A percentile compares a stretch with the other conserved stretches of the same genome.
Evolutionary conservation across 2,113 vertebrate genomes (phyloP).

Genomic region (Onychorhynchus coronatus): DNA sequence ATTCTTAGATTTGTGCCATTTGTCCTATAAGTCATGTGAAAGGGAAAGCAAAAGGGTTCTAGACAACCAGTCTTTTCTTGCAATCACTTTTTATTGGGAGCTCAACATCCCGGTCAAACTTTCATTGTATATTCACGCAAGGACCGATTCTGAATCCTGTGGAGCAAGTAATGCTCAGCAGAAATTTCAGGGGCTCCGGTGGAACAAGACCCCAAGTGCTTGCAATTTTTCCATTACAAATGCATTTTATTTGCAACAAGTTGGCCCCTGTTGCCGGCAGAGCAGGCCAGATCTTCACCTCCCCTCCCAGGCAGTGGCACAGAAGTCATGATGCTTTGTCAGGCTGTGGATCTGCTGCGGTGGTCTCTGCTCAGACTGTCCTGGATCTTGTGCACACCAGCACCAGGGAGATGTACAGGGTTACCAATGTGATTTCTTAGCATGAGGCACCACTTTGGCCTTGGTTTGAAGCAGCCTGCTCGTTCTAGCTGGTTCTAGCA

Average conservation of each 20-base stretch:
- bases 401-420: not conserved
- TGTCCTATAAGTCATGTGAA: not conserved
- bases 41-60: not conserved
- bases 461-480: not conserved
- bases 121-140: not conserved
- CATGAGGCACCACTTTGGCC: not conserved
- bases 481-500: not conserved
- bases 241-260: not conserved
- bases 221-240: not conserved
- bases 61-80: not conserved
- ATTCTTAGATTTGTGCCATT: not conserved
- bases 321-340: not conserved
- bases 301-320: not conserved
- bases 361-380: not conserved
- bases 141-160: not conserved
- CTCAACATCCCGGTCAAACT: not conserved
- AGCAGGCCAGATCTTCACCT: not conserved
- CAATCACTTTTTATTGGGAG: not conserved
- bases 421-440: not conserved
- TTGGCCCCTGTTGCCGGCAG: not conserved
- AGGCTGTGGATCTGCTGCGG: not conserved
- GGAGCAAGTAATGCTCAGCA: not conserved
- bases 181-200: not conserved
- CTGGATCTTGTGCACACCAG: not conserved
- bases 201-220: not conserved